These are phyloP conservation scores for Philopotamus ludificatus DNA, from an alignment of 1,140 invertebrate genomes.

Conservation along the genomic window DNA sequence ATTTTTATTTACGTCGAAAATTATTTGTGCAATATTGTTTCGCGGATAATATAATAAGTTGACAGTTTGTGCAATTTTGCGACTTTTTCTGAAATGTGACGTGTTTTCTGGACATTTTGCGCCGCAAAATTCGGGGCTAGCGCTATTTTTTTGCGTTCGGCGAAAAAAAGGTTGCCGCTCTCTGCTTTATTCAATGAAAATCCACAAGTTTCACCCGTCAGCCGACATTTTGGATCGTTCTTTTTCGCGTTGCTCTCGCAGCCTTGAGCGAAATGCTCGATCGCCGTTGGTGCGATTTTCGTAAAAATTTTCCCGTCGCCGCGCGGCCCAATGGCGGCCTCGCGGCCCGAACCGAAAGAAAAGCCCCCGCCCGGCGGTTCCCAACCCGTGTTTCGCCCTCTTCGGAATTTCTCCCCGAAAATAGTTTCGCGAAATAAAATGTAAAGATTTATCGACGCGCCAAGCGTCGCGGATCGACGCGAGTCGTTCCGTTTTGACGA, in stretches of 20 bases:
- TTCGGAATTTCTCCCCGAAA: too few species aligned
- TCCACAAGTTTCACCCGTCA: constrained; percentile 41
- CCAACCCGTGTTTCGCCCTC: neutral
- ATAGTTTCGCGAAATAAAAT: too few species aligned
- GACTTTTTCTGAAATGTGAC: too few species aligned
- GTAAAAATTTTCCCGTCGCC: constrained; percentile 19
- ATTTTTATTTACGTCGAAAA: too few species aligned
- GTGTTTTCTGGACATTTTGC: too few species aligned
- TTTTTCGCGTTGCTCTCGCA: constrained; percentile 24
- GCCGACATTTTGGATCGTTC: constrained; percentile 33
- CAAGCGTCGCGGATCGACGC: neutral
- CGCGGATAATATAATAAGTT: too few species aligned
- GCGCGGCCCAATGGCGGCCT: constrained; percentile 19
- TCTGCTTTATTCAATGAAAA: constrained; percentile 40
- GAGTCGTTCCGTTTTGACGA: too few species aligned
- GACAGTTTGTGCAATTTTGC: too few species aligned
- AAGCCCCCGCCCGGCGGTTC: neutral
- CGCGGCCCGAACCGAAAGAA: neutral
- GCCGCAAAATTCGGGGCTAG: too few species aligned
- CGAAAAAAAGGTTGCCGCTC: constrained; percentile 1
- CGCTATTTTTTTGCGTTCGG: too few species aligned
- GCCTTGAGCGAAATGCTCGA: constrained; percentile 16
- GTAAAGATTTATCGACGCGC: too few species aligned
- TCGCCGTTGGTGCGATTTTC: constrained; percentile 31
- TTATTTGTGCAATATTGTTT: too few species aligned